Evolutionary conservation across 2,888 invertebrate species (phyloP).

Genomic region (Amblyteles armatorius): DNA sequence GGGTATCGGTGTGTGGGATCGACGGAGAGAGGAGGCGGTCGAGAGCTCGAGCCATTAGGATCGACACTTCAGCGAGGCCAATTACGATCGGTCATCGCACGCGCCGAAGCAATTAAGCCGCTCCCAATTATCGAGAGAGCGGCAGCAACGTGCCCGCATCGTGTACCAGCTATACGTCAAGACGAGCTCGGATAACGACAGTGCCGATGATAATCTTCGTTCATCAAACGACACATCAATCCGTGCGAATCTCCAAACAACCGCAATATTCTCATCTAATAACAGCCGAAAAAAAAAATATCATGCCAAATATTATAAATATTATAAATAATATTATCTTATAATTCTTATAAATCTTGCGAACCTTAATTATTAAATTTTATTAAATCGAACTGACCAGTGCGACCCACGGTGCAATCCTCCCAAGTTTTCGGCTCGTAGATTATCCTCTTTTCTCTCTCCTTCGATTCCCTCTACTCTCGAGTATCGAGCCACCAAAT

Average conservation of each 20-base stretch:
- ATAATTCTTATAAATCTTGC: no score
- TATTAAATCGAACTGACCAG: constrained; percentile 2
- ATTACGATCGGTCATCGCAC: constrained; percentile 82
- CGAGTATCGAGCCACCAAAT: constrained; percentile 16
- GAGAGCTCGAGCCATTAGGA: constrained; percentile 59
- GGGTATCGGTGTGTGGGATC: constrained; percentile 28
- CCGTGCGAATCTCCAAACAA: neutral
- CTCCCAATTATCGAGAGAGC: constrained; percentile 79
- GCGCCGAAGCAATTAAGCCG: constrained; percentile 82
- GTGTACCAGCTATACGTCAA: constrained; percentile 27
- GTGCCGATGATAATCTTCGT: neutral
- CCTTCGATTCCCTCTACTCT: neutral
- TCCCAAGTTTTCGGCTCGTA: neutral
- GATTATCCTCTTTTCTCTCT: neutral
- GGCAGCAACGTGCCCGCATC: constrained; percentile 16
- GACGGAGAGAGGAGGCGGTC: constrained; percentile 4
- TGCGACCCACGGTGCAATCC: neutral
- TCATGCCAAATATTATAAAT: neutral
- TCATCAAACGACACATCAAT: neutral
- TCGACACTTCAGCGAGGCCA: constrained; percentile 77
- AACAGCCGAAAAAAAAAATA: neutral
- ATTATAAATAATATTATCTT: no score
- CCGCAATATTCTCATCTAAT: neutral
- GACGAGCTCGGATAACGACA: constrained; percentile 1
- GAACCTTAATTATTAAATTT: no score